Conservation (phyloP, 1,140 invertebrate genomes). For the Eumeta japonica region DNA sequence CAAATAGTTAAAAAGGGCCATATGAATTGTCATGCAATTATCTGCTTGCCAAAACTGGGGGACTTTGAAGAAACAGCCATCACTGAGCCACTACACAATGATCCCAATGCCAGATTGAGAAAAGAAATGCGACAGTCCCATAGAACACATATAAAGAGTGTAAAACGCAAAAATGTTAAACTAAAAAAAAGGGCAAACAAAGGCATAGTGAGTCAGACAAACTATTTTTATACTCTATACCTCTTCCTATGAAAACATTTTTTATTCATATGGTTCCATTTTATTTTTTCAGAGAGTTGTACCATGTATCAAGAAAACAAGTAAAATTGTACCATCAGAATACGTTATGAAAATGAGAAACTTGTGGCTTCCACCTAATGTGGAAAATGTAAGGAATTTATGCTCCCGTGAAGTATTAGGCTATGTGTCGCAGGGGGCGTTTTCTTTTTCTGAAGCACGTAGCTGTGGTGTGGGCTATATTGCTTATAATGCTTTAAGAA, state of each 20-base stretch:
- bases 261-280: no score
- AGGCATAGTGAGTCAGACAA: no score
- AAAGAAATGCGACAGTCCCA: slow-evolving; percentile 61
- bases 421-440: slow-evolving; percentile 69
- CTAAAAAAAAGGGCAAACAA: slow-evolving; percentile 47
- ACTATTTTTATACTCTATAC: no score
- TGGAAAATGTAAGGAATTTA: slow-evolving; percentile 59
- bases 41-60: slow-evolving; percentile 62
- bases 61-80: no score
- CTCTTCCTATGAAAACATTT: no score
- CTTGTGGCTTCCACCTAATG: slow-evolving; percentile 66
- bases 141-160: slow-evolving; percentile 59
- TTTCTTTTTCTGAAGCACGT: slow-evolving; percentile 66
- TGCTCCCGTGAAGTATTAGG: slow-evolving; percentile 71
- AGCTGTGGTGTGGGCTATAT: slow-evolving; percentile 70
- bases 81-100: slow-evolving; percentile 62
- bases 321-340: slow-evolving; percentile 31
- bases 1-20: slow-evolving; percentile 47
- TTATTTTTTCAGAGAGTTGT: no score
- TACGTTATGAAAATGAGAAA: slow-evolving; percentile 65
- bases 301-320: slow-evolving; percentile 4
- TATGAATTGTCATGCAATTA: slow-evolving; percentile 60
- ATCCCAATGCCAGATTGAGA: slow-evolving; percentile 60
- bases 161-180: slow-evolving; percentile 59
- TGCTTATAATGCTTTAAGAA: slow-evolving; percentile 56